Conservation (phyloP, 2,113 vertebrate genomes). For the Psittacula cyanocephala region DNA sequence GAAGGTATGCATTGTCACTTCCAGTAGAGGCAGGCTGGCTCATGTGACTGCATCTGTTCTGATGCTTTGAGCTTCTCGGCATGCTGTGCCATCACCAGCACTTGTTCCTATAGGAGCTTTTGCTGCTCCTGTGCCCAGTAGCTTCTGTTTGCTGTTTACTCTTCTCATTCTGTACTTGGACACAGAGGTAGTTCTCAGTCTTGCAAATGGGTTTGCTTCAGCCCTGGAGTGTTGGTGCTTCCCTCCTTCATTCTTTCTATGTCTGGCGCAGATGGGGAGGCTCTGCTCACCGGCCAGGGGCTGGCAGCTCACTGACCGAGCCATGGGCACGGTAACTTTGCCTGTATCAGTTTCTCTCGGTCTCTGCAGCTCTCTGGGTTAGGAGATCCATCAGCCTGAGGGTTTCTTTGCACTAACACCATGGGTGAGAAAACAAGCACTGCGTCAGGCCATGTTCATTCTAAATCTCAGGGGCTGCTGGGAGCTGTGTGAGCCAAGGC, state of each 20-base stretch:
- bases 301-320: neutral
- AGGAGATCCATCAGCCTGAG: neutral
- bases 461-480: neutral
- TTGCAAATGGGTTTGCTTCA: neutral
- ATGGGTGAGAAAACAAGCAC: neutral
- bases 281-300: neutral
- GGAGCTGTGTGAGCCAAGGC: neutral
- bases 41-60: neutral
- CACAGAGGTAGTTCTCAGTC: neutral
- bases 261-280: neutral
- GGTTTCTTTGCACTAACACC: neutral
- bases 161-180: neutral
- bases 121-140: neutral
- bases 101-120: neutral
- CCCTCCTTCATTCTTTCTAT: accelerated
- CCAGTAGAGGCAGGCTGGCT: neutral
- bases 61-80: neutral
- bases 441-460: accelerated
- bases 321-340: neutral
- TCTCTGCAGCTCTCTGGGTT: neutral
- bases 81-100: neutral
- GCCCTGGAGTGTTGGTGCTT: neutral
- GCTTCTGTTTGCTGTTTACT: neutral
- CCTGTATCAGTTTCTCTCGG: neutral
- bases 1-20: accelerated